These are phyloP conservation scores for Xenopus borealis DNA, from an alignment of 2,113 vertebrate species.

Conservation along the genomic window DNA sequence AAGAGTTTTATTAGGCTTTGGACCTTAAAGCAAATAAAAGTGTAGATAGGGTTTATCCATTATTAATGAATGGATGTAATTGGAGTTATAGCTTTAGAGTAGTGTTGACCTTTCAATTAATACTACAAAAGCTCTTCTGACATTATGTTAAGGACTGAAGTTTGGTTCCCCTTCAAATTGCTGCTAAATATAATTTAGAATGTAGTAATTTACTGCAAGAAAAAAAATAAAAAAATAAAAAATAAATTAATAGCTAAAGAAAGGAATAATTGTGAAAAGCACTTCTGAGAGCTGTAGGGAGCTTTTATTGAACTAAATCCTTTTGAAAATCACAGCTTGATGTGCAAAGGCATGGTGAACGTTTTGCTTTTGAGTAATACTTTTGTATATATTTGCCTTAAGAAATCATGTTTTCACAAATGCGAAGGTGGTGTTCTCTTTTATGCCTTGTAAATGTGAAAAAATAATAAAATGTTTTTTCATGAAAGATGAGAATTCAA, in stretches of 20 bases:
- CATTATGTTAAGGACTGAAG: slow-evolving; percentile 17
- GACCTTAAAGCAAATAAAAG: background rate
- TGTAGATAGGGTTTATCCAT: background rate
- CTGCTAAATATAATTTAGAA: slow-evolving; percentile 14
- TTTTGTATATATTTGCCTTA: background rate
- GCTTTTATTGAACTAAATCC: slow-evolving; percentile 2
- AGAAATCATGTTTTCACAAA: background rate
- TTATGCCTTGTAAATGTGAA: slow-evolving; percentile 9
- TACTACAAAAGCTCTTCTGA: slow-evolving; percentile 16
- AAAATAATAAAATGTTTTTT: background rate
- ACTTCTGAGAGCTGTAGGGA: background rate
- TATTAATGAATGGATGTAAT: background rate
- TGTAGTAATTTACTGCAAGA: background rate
- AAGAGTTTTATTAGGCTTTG: no score
- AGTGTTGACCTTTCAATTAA: slow-evolving; percentile 23
- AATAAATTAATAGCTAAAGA: background rate
- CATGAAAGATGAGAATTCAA: slow-evolving; percentile 21
- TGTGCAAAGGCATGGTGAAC: background rate
- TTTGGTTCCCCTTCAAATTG: background rate
- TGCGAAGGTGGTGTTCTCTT: background rate
- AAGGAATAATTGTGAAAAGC: background rate
- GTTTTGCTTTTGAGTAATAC: background rate
- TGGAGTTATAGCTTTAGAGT: slow-evolving; percentile 4
- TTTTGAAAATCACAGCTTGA: slow-evolving; percentile 17
- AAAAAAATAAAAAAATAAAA: background rate